Evolutionary conservation across 2,797 vertebrate species (phyloP).

Genomic region (Uromys caudimaculatus): DNA sequence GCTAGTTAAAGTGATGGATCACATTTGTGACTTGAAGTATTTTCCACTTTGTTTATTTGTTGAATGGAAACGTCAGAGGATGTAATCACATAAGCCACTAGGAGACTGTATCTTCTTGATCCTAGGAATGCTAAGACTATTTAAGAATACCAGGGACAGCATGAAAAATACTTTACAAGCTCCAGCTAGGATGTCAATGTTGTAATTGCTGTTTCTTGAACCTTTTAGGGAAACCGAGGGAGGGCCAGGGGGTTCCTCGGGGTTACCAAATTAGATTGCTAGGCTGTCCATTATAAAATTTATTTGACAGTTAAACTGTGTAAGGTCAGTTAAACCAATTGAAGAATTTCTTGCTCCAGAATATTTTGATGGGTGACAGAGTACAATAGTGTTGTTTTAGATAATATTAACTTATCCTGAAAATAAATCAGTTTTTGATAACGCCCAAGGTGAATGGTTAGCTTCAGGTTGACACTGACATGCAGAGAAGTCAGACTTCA

Average conservation of each 20-base stretch:
- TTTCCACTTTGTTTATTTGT: slow-evolving; percentile 7
- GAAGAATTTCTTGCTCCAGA: slow-evolving; percentile 39
- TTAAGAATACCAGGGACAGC: slow-evolving; percentile 6
- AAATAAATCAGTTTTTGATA: slow-evolving; percentile 86
- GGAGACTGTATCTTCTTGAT: slow-evolving; percentile 34
- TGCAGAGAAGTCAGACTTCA: slow-evolving; percentile 67
- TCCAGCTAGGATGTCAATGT: slow-evolving; percentile 66
- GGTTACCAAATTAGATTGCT: slow-evolving; percentile 81
- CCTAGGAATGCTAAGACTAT: slow-evolving; percentile 35
- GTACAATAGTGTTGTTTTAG: slow-evolving; percentile 82
- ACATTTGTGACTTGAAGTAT: slow-evolving; percentile 1
- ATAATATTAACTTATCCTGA: slow-evolving; percentile 84
- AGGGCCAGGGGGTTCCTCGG: slow-evolving; percentile 81
- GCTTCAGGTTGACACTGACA: slow-evolving; percentile 83
- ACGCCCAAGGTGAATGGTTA: slow-evolving; percentile 84
- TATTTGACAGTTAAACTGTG: slow-evolving; percentile 81
- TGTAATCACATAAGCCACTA: neutral
- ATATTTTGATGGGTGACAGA: slow-evolving; percentile 79
- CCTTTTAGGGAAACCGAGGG: slow-evolving; percentile 82
- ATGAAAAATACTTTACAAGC: slow-evolving; percentile 62
- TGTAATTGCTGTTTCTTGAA: slow-evolving; percentile 67
- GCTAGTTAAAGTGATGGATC: neutral
- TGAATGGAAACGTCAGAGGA: slow-evolving; percentile 25
- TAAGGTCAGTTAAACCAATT: slow-evolving; percentile 77
- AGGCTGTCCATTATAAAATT: slow-evolving; percentile 74